Evolutionary conservation across 2,113 vertebrate genomes (phyloP).

Genomic region (Cepphus grylle): DNA sequence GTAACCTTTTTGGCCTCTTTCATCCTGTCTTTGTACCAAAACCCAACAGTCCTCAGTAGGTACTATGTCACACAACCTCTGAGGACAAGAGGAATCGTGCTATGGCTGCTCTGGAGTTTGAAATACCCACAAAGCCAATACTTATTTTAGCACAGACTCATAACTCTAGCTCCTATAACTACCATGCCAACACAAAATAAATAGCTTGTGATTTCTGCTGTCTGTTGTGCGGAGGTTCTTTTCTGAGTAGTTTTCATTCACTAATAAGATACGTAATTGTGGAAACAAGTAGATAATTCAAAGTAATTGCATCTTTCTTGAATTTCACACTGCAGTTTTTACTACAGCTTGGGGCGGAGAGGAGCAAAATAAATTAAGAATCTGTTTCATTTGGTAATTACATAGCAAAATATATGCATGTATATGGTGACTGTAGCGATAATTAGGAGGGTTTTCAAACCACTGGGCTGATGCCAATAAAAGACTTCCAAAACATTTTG

Average conservation of each 20-base stretch:
- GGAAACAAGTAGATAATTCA: neutral
- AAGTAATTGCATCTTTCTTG: neutral
- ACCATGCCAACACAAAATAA: neutral
- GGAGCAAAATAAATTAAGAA: neutral
- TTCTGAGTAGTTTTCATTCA: neutral
- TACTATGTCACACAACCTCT: neutral
- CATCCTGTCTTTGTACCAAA: neutral
- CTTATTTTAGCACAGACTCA: neutral
- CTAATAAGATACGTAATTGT: neutral
- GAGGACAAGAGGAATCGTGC: neutral
- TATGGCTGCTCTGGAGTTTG: neutral
- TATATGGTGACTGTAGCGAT: neutral
- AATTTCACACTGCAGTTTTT: neutral
- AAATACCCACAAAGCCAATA: neutral
- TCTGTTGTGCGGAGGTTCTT: neutral
- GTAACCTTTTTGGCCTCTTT: neutral
- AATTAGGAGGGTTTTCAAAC: conserved; percentile 18
- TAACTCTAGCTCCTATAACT: neutral
- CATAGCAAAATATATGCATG: neutral
- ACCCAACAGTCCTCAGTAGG: neutral
- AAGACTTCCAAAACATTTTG: neutral
- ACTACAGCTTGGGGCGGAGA: neutral
- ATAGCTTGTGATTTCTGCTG: neutral
- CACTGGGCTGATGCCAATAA: neutral
- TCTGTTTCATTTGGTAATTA: conserved; percentile 5